Conservation (phyloP, 2,888 invertebrate species). For the Ophion ventricosus region DNA sequence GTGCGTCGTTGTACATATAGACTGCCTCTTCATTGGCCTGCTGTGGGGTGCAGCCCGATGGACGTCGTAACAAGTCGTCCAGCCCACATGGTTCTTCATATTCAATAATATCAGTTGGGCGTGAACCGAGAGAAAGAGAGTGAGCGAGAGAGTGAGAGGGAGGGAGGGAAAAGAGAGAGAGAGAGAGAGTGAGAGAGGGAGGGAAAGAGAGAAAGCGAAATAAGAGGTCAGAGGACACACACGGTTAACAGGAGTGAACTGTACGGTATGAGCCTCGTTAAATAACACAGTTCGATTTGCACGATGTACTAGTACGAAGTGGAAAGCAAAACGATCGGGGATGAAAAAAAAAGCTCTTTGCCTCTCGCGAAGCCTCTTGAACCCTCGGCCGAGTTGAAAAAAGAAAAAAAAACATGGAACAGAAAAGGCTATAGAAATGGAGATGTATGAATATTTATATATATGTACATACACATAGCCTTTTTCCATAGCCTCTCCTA, state of each 20-base stretch:
- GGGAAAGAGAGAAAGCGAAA: neutral
- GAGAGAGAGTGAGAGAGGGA: no score
- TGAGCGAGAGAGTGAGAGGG: no score
- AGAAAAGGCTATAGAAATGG: conserved; percentile 50
- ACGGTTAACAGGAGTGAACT: neutral
- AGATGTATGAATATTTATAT: neutral
- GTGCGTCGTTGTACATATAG: no score
- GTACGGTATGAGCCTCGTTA: conserved; percentile 38
- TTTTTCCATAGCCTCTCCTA: no score
- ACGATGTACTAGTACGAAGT: conserved; percentile 4
- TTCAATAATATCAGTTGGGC: conserved; percentile 46
- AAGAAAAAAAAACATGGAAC: neutral
- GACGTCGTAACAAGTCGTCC: conserved; percentile 25
- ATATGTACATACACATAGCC: no score
- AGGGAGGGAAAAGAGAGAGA: no score
- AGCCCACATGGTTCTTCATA: conserved; percentile 16
- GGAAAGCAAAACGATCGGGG: conserved; percentile 5
- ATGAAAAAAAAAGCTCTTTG: conserved; percentile 20
- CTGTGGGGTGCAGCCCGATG: neutral
- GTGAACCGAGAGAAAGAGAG: neutral
- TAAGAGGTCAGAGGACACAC: neutral
- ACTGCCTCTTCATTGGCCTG: no score
- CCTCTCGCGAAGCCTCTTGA: conserved; percentile 8
- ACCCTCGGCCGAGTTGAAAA: neutral
- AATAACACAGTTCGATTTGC: conserved; percentile 28